Evolutionary conservation across 2,113 vertebrate genomes (phyloP), one percentile per base, ranked within the genome.

Genomic region (Cairina moschata): DNA sequence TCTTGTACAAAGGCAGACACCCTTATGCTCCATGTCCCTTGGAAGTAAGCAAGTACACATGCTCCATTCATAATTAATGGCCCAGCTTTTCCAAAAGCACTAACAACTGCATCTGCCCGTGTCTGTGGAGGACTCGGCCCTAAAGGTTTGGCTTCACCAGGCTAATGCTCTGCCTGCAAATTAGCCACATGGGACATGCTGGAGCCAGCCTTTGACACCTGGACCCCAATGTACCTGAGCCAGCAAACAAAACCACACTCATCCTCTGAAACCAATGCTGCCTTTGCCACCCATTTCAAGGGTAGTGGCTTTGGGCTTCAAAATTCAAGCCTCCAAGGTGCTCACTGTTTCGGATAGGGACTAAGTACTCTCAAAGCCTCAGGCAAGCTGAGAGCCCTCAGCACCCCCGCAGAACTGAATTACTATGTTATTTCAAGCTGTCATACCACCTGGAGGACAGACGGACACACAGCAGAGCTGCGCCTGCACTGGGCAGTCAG

Each of bases 51-150:
- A 68, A 65, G 52, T 56, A 75, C 75, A 94, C 82, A 18, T 36
- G 46, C 81, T 94, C 60, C 46, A 71, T 95, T 56, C 86, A 93
- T 96, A 79, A 93, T 88, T 93, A 72, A 91, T 17, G n/a, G 79
- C 36, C 56, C 62, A 16, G 52, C 73, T 86, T 40, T 92, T 96
- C 86, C 88, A 88, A 62, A 46, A 81, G 40, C 90, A 78, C 90
- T 90, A 90, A 91, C 59, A 73, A 84, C 89, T 82, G 80, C 92
- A 94, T 96, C 93, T 94, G 95, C 46, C 86, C 66, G 54, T 79
- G 85, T 21, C 91, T 93, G 85, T 42, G 54, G 60, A 92, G 69
- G 69, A 54, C 59, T 40, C 84, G 88, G 88, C 58, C 83, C 90
- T 86, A 71, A 69, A 79, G 68, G 74, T 78, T 93, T 90, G 69